Conservation (phyloP, 2,888 invertebrate species). For the Ecdyonurus torrentis region DNA sequence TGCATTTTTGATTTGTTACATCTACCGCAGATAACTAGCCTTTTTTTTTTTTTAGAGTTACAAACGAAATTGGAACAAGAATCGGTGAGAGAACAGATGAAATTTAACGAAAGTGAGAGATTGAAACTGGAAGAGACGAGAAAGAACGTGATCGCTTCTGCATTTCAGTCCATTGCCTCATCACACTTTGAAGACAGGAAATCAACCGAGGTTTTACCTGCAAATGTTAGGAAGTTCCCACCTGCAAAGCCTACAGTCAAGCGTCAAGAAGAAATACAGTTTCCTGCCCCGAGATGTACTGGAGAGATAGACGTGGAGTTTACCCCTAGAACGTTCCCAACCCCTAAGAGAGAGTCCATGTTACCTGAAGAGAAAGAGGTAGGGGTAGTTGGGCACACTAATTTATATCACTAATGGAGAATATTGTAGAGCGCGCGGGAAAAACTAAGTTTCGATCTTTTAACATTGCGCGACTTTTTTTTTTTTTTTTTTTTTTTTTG, state of each 20-base stretch:
- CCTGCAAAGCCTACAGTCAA: conserved; percentile 16
- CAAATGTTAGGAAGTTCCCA: neutral
- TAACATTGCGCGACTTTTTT: no score
- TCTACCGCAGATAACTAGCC: no score
- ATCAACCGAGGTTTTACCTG: no score
- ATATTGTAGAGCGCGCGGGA: no score
- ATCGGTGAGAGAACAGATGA: neutral
- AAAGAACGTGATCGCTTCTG: neutral
- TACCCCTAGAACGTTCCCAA: conserved; percentile 60
- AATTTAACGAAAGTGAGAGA: neutral
- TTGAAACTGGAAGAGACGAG: neutral
- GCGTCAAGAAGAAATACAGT: conserved; percentile 20
- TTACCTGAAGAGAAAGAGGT: conserved; percentile 52
- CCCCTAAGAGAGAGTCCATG: conserved; percentile 60
- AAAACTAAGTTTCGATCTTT: no score
- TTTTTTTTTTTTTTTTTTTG: no score
- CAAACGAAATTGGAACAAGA: neutral
- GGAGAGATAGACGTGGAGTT: conserved; percentile 47
- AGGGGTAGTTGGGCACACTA: conserved; percentile 1
- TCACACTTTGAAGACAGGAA: no score
- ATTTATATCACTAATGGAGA: no score
- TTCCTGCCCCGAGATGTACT: conserved; percentile 37
- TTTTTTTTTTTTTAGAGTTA: neutral
- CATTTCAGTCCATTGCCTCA: neutral
- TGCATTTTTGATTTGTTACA: no score